These are phyloP conservation scores for Indri indri DNA, from an alignment of 2,113 vertebrate genomes.

Conservation along the genomic window DNA sequence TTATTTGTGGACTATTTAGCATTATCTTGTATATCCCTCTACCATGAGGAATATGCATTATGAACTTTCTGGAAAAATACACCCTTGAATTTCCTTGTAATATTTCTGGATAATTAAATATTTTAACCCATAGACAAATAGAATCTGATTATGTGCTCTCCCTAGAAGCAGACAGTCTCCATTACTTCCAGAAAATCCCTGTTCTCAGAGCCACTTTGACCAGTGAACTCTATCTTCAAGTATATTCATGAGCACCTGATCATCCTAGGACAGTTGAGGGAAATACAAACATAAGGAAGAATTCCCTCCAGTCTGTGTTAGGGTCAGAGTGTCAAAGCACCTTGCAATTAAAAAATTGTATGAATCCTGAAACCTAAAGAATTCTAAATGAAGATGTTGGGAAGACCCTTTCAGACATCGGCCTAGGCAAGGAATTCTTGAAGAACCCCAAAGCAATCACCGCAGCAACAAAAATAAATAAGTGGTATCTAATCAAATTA, in stretches of 20 bases:
- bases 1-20: not conserved
- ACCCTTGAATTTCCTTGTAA: not conserved
- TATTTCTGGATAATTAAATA: not conserved
- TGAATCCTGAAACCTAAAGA: too few relatives aligned
- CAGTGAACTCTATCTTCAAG: rapidly evolving
- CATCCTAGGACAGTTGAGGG: not conserved
- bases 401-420: too few relatives aligned
- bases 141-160: not conserved
- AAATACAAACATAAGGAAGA: not conserved
- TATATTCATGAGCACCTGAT: rapidly evolving
- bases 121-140: not conserved
- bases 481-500: too few relatives aligned
- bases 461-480: too few relatives aligned
- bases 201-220: not conserved
- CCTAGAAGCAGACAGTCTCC: not conserved
- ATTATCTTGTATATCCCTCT: rapidly evolving
- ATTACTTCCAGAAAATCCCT: not conserved
- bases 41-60: not conserved
- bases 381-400: too few relatives aligned
- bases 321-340: not conserved
- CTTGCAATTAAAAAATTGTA: not conserved
- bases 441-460: too few relatives aligned
- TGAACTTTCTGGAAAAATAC: not conserved
- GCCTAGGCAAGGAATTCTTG: too few relatives aligned
- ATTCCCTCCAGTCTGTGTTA: not conserved